Conservation (phyloP, 1,140 invertebrate genomes). For the Drosophila arizonae region DNA sequence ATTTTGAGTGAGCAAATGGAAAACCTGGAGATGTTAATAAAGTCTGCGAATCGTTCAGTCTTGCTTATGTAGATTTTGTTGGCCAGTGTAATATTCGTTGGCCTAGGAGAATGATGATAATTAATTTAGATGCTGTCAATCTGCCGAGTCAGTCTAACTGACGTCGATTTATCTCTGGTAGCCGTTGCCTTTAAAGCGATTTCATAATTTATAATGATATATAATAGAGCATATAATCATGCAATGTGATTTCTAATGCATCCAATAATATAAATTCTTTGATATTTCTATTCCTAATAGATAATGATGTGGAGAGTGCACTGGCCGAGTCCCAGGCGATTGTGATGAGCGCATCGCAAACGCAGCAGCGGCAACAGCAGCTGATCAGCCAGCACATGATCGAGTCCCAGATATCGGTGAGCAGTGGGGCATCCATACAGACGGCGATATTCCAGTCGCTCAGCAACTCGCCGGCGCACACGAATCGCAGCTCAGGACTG, state of each 20-base stretch:
- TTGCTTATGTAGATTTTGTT: neutral
- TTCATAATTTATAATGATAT: no score
- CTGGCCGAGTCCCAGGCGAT: constrained; percentile 62
- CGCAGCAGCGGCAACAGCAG: constrained; percentile 58
- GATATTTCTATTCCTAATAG: constrained; percentile 15
- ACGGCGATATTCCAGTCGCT: constrained; percentile 70
- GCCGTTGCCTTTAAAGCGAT: no score
- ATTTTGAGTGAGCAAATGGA: no score
- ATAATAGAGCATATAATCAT: no score
- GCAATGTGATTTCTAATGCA: no score
- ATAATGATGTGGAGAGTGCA: constrained; percentile 64
- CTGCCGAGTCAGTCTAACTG: no score
- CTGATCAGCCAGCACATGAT: constrained; percentile 67
- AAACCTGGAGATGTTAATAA: no score
- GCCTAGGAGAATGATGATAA: neutral
- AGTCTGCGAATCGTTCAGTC: no score
- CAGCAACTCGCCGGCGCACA: constrained; percentile 59
- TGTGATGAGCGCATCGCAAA: constrained; percentile 54
- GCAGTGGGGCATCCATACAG: constrained; percentile 73
- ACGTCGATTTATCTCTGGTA: no score
- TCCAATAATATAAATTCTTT: neutral
- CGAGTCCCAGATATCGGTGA: constrained; percentile 76
- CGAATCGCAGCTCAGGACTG: constrained; percentile 27
- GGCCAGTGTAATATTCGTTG: neutral
- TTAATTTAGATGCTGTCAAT: neutral